A percentile compares a stretch with the other conserved stretches of the same genome.
phyloP scores from a whole-genome alignment of 2,113 vertebrate genomes.

The Nematolebias whitei region DNA sequence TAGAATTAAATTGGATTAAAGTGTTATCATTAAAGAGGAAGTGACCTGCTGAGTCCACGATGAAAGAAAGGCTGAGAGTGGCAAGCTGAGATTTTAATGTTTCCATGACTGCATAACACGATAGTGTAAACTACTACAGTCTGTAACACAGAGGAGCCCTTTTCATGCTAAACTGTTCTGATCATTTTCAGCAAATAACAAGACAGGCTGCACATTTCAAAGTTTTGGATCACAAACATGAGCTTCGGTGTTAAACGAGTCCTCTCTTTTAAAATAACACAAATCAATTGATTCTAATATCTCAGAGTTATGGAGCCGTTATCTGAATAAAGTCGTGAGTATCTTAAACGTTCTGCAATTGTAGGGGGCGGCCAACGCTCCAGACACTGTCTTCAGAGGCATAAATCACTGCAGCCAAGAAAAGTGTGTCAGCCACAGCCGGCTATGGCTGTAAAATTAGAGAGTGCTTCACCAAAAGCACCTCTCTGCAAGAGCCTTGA shows the following conservation, averaged over 20 bases:
- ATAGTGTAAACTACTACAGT: background rate
- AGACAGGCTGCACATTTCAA: slow-evolving; percentile 18
- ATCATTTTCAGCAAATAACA: slow-evolving; percentile 33
- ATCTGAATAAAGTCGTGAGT: slow-evolving; percentile 55
- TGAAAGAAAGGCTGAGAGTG: slow-evolving; percentile 34
- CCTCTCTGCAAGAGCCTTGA: slow-evolving; percentile 53
- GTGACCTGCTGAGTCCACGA: slow-evolving; percentile 50
- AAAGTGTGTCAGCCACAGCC: slow-evolving; percentile 57
- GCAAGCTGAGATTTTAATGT: slow-evolving; percentile 10
- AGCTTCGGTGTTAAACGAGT: slow-evolving; percentile 21
- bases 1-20: slow-evolving; percentile 76
- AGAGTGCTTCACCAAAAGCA: slow-evolving; percentile 61
- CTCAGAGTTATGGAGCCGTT: slow-evolving; percentile 34
- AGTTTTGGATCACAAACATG: slow-evolving; percentile 15
- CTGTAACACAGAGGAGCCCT: background rate
- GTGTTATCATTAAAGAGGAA: slow-evolving; percentile 62
- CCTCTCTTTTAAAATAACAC: slow-evolving; percentile 33
- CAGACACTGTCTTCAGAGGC: slow-evolving; percentile 46
- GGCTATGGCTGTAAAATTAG: slow-evolving; percentile 71
- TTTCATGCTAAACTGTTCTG: slow-evolving; percentile 23
- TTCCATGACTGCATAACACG: slow-evolving; percentile 11
- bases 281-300: slow-evolving; percentile 36
- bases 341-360: slow-evolving; percentile 49
- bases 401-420: slow-evolving; percentile 52
- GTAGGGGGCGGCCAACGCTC: slow-evolving; percentile 48